Evolutionary conservation across 1,140 invertebrate species (phyloP).

Genomic region (Drosophila serrata): DNA sequence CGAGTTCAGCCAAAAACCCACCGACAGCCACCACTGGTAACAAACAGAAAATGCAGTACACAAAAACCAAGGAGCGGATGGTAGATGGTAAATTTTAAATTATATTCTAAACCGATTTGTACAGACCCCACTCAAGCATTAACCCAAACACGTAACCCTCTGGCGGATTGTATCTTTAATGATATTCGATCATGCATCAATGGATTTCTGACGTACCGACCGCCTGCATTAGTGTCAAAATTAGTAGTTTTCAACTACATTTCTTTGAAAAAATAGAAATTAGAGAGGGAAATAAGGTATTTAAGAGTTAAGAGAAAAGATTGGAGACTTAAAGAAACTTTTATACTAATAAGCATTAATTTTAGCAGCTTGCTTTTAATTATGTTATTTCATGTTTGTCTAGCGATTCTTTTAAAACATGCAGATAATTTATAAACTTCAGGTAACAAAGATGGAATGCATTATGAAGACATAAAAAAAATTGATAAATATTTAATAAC

Average conservation of each 20-base stretch:
- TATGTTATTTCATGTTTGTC: no score
- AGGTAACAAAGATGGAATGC: background rate
- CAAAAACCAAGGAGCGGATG: conserved; percentile 80
- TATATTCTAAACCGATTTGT: background rate
- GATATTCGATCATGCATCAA: conserved; percentile 40
- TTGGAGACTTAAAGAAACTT: background rate
- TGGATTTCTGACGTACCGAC: conserved; percentile 19
- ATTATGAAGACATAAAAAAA: background rate
- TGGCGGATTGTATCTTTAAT: conserved; percentile 18
- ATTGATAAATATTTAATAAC: background rate
- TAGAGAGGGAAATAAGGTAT: background rate
- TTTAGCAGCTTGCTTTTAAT: background rate
- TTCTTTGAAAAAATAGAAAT: conserved; percentile 3
- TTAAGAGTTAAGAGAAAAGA: background rate
- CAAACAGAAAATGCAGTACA: conserved; percentile 82
- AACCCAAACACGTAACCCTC: conserved; percentile 10
- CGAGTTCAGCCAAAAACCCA: conserved; percentile 49
- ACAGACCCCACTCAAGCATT: conserved; percentile 17
- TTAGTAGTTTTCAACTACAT: background rate
- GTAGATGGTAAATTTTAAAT: conserved; percentile 82
- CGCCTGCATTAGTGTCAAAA: conserved; percentile 35
- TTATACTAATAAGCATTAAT: background rate
- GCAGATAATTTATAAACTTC: background rate
- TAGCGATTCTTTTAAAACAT: background rate
- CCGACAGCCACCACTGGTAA: conserved; percentile 49